Percentiles rank a stretch among this genome's conserved stretches.
Conservation (phyloP, 1,140 invertebrate species). For the Thaumetopoea pityocampa region DNA sequence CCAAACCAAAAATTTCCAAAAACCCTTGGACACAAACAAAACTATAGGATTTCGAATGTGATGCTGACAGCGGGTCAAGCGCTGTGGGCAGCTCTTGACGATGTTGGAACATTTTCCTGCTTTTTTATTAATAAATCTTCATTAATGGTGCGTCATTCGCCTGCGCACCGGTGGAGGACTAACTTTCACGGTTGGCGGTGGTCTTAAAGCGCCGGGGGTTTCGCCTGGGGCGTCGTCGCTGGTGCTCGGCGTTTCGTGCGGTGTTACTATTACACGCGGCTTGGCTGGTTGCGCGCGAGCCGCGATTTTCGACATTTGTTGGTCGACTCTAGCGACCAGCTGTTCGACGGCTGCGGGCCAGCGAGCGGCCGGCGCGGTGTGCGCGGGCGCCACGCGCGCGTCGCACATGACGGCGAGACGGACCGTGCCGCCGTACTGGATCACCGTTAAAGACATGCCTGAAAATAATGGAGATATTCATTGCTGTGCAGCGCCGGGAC, state of each 20-base stretch:
- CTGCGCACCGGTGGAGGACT: constrained; percentile 34
- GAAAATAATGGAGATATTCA: too few species aligned
- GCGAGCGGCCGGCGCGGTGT: constrained; percentile 49
- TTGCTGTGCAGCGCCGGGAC: too few species aligned
- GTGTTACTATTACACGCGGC: constrained; percentile 4
- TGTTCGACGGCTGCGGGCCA: constrained; percentile 55
- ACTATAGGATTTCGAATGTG: too few species aligned
- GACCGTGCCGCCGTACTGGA: constrained; percentile 82
- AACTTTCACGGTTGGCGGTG: constrained; percentile 17
- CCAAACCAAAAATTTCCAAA: too few species aligned
- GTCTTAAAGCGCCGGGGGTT: constrained; percentile 12
- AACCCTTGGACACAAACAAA: too few species aligned
- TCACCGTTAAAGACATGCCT: constrained; percentile 86
- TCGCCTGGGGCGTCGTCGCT: constrained; percentile 4
- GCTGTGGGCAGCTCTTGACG: too few species aligned
- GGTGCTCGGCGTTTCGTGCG: constrained; percentile 2
- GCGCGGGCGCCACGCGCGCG: constrained; percentile 80
- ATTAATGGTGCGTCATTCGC: constrained; percentile 21
- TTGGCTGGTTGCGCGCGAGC: constrained; percentile 10
- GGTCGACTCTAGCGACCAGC: constrained; percentile 48
- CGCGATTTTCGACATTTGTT: constrained; percentile 48
- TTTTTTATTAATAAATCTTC: not conserved
- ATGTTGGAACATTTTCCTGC: too few species aligned
- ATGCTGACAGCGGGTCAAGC: too few species aligned
- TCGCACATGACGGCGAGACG: constrained; percentile 86